phyloP scores from a whole-genome alignment of 1,140 invertebrate genomes.

The Leptinotarsa lineolata region DNA sequence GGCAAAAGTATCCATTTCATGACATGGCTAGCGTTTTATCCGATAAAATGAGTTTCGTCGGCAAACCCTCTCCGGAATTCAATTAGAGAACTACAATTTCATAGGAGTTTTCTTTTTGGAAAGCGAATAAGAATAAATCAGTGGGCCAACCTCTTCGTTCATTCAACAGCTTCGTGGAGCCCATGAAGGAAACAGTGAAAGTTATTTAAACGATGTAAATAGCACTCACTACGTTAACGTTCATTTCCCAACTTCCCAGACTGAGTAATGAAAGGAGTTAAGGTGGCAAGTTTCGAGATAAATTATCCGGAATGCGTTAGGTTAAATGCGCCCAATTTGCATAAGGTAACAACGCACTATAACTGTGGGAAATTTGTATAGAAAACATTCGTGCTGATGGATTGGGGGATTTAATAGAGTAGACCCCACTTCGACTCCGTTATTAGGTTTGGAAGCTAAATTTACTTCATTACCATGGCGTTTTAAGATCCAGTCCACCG shows the following conservation, averaged over 20 bases:
- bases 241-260: not conserved
- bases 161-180: not conserved
- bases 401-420: not conserved
- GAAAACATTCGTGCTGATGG: not conserved
- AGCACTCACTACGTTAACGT: conserved; percentile 2
- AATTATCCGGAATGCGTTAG: conserved; percentile 20
- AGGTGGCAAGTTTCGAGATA: conserved; percentile 8
- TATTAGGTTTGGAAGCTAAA: not conserved
- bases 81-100: too few species aligned
- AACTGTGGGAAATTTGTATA: conserved; percentile 3
- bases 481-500: not conserved
- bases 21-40: too few species aligned
- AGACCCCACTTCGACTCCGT: not conserved
- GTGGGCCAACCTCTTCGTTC: not conserved
- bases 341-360: conserved; percentile 34
- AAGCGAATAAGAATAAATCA: not conserved
- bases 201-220: conserved; percentile 2
- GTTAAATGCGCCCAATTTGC: conserved; percentile 45
- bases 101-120: too few species aligned
- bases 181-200: not conserved
- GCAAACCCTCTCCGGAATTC: too few species aligned
- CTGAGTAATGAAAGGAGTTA: conserved; percentile 3
- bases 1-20: too few species aligned
- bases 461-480: not conserved
- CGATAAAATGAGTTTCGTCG: too few species aligned